phyloP scores from a whole-genome alignment of 2,797 vertebrate genomes.

The Rachycentron canadum region DNA sequence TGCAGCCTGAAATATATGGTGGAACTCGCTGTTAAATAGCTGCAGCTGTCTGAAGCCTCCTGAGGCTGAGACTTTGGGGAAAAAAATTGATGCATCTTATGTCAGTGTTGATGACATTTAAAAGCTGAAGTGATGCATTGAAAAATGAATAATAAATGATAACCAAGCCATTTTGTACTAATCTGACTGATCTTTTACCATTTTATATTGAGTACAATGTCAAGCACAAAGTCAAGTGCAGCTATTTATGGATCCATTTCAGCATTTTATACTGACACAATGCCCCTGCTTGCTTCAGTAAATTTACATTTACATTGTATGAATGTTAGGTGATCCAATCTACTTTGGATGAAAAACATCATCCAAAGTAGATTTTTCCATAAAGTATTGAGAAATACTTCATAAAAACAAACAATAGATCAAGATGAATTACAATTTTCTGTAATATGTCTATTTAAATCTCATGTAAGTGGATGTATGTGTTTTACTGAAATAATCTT shows the following conservation, averaged over 20 bases:
- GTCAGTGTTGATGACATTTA: conserved; percentile 25
- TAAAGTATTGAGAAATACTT: conserved; percentile 41
- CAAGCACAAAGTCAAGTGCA: conserved; percentile 21
- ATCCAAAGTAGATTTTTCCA: conserved; percentile 6
- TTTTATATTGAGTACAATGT: conserved; percentile 27
- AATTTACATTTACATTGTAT: conserved; percentile 13
- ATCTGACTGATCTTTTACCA: conserved; percentile 15
- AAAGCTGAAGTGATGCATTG: conserved; percentile 39
- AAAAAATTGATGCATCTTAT: conserved; percentile 29
- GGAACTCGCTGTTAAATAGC: conserved; percentile 4
- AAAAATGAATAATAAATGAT: conserved; percentile 38
- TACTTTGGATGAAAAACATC: background rate
- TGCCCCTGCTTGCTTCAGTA: conserved; percentile 12
- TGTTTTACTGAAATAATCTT: conserved; percentile 30
- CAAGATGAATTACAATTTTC: conserved; percentile 21
- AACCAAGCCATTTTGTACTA: conserved; percentile 25
- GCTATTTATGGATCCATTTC: conserved; percentile 9
- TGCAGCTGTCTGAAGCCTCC: conserved; percentile 20
- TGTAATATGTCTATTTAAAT: conserved; percentile 25
- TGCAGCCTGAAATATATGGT: conserved; percentile 28
- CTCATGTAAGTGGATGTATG: conserved; percentile 19
- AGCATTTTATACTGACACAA: conserved; percentile 28
- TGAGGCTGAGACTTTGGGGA: conserved; percentile 3
- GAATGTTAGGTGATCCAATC: conserved; percentile 21
- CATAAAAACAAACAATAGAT: conserved; percentile 46